Conservation (phyloP, 2,113 vertebrate species). For the Hippocampus barbouri region DNA sequence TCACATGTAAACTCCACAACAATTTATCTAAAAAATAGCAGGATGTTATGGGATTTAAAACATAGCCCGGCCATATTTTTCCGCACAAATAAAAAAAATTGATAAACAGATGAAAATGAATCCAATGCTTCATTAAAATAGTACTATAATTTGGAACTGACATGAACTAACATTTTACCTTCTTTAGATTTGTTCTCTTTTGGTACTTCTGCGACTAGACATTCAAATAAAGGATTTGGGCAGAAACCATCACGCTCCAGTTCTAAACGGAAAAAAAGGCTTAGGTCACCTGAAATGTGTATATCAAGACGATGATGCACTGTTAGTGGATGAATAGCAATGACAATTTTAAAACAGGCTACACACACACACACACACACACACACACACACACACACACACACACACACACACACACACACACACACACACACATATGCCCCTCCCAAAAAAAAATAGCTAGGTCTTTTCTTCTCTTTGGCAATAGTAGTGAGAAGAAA, state of each 20-base stretch:
- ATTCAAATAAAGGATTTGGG: slow-evolving; percentile 68
- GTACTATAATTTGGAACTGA: background rate
- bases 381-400: too few species aligned
- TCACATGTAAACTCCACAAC: background rate
- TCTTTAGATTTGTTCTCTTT: slow-evolving; percentile 60
- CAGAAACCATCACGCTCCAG: slow-evolving; percentile 73
- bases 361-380: background rate
- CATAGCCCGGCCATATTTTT: background rate
- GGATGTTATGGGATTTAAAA: background rate
- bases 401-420: too few species aligned
- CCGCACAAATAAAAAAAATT: background rate
- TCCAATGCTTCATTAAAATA: background rate
- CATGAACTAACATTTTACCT: slow-evolving; percentile 43
- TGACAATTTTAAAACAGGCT: background rate
- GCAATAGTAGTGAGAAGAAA: too few species aligned
- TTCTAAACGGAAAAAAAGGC: slow-evolving; percentile 39
- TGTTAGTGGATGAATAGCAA: background rate
- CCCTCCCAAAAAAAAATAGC: too few species aligned
- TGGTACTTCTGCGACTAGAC: slow-evolving; percentile 72
- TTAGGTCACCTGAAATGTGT: background rate
- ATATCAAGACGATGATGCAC: background rate
- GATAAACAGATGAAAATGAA: background rate
- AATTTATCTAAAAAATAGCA: background rate
- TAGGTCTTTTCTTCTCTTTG: too few species aligned
- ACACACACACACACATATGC: too few species aligned